A percentile compares a stretch with the other conserved stretches of the same genome.
phyloP scores from a whole-genome alignment of 2,888 invertebrate genomes.

The Sturmia bella region DNA sequence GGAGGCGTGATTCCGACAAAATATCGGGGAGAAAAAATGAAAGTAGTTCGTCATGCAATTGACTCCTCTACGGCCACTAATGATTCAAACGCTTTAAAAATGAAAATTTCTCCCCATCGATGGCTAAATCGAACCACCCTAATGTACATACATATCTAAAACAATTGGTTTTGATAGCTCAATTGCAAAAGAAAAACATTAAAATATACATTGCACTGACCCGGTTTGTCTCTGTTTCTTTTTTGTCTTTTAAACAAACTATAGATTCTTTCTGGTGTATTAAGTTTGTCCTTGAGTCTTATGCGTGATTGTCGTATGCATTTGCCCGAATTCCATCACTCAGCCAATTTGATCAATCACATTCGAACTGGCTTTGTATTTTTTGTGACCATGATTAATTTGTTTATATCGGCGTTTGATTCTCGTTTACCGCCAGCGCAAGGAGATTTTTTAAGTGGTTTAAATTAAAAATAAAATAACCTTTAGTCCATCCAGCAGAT shows the following conservation, averaged over 20 bases:
- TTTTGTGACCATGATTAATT: slow-evolving; percentile 88
- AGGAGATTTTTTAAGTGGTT: slow-evolving; percentile 73
- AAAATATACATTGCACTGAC: neutral
- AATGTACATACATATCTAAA: neutral
- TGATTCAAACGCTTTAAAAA: too few species aligned
- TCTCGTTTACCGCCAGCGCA: slow-evolving; percentile 82
- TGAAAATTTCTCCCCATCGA: too few species aligned
- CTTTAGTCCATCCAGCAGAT: too few species aligned
- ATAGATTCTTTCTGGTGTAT: slow-evolving; percentile 88
- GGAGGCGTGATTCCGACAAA: too few species aligned
- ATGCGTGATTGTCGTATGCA: slow-evolving; percentile 90
- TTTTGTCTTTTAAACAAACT: slow-evolving; percentile 40
- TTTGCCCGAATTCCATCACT: slow-evolving; percentile 86
- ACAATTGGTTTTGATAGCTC: too few species aligned
- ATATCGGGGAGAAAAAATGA: too few species aligned
- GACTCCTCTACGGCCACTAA: too few species aligned
- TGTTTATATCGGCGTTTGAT: slow-evolving; percentile 90
- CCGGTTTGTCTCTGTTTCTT: slow-evolving; percentile 61
- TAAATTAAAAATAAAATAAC: slow-evolving; percentile 49
- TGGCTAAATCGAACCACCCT: too few species aligned
- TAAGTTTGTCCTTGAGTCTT: slow-evolving; percentile 88
- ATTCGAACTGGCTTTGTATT: slow-evolving; percentile 87
- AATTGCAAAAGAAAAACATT: too few species aligned
- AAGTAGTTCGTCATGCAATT: too few species aligned
- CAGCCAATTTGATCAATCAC: slow-evolving; percentile 88